Conservation (phyloP, 2,113 vertebrate genomes). For the Bombycilla garrulus region DNA sequence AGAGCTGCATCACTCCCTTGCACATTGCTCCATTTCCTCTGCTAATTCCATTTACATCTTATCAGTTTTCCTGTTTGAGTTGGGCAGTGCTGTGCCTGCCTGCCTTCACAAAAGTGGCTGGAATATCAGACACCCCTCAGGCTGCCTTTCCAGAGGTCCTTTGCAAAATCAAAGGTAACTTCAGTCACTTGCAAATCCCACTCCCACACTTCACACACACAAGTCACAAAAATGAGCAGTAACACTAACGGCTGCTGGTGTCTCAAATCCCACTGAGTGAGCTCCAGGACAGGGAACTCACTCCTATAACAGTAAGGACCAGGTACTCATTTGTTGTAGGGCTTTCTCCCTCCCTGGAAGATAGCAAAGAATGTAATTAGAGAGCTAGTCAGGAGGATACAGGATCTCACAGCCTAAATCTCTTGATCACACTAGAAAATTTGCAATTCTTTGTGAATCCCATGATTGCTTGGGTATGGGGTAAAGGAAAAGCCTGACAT, state of each 20-base stretch:
- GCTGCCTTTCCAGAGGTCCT: neutral
- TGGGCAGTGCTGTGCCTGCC: neutral
- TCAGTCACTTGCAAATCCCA: neutral
- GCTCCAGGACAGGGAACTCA: neutral
- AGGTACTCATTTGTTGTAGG: neutral
- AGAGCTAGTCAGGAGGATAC: neutral
- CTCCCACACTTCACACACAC: neutral
- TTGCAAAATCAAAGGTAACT: neutral
- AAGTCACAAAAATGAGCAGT: neutral
- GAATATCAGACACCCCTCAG: neutral
- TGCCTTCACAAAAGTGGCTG: neutral
- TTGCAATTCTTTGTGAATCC: neutral
- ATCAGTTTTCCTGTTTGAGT: neutral
- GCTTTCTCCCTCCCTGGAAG: neutral
- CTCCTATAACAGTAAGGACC: fast-evolving
- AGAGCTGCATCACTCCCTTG: neutral
- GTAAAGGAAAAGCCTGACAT: neutral
- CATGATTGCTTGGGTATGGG: neutral
- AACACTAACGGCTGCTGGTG: neutral
- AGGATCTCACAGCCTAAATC: neutral
- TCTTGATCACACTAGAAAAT: neutral
- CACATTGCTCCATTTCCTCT: neutral
- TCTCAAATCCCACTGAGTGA: neutral
- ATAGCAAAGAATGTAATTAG: neutral
- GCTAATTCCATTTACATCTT: neutral